These are phyloP conservation scores for Scaptodrosophila latifasciaeformis DNA, from an alignment of 2,888 invertebrate genomes.

Conservation along the genomic window DNA sequence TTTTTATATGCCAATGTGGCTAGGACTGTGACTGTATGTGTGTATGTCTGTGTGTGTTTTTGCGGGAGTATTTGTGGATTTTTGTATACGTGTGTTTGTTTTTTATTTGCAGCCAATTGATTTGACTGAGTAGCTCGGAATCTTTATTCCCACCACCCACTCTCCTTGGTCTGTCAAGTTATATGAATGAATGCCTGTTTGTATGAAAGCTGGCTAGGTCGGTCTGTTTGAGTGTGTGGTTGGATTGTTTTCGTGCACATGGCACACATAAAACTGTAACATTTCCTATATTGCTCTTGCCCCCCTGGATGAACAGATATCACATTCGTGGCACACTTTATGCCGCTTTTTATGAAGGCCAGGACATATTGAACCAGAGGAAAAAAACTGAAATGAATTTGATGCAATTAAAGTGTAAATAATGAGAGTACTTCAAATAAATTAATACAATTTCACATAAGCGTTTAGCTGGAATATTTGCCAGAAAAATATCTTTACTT, in stretches of 20 bases:
- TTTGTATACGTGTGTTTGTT: conserved; percentile 21
- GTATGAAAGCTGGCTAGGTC: too few species aligned
- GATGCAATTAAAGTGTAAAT: conserved; percentile 55
- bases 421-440: conserved; percentile 46
- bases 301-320: conserved; percentile 29
- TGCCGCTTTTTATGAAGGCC: conserved; percentile 42
- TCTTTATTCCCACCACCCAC: too few species aligned
- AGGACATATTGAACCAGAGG: too few species aligned
- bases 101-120: conserved; percentile 56
- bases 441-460: conserved; percentile 18
- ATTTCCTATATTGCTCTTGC: conserved; percentile 24
- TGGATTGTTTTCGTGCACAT: conserved; percentile 40
- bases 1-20: too few species aligned
- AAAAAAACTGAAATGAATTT: conserved; percentile 50
- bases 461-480: too few species aligned
- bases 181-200: too few species aligned
- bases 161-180: too few species aligned
- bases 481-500: too few species aligned
- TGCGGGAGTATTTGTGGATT: conserved; percentile 6
- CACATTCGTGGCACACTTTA: conserved; percentile 41
- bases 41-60: neutral
- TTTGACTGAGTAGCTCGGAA: conserved; percentile 48
- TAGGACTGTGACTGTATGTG: too few species aligned
- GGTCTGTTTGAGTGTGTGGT: neutral
- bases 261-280: conserved; percentile 47